phyloP scores from a whole-genome alignment of 1,140 invertebrate genomes.

The Andricus grossulariae region DNA sequence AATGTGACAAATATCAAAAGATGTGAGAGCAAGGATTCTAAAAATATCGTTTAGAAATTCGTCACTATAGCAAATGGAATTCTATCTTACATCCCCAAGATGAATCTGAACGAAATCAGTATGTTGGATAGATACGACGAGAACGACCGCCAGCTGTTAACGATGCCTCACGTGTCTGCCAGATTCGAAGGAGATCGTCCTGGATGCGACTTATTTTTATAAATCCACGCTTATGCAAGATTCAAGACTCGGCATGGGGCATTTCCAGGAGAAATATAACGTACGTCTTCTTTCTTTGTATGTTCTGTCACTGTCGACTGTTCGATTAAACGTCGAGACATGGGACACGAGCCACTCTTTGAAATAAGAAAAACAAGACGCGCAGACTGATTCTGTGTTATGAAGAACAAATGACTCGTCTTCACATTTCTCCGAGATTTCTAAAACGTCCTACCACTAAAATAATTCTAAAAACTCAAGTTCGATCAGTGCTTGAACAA shows the following conservation, averaged over 20 bases:
- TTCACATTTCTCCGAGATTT: conserved; percentile 18
- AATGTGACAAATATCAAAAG: background rate
- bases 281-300: conserved; percentile 3
- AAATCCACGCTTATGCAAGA: conserved; percentile 27
- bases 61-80: conserved; percentile 18
- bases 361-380: conserved; percentile 48
- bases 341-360: conserved; percentile 54
- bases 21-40: background rate
- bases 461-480: too few relatives aligned
- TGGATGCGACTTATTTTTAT: conserved; percentile 31
- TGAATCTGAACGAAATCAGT: conserved; percentile 24
- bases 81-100: background rate
- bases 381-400: conserved; percentile 18
- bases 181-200: conserved; percentile 30
- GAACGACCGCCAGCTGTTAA: conserved; percentile 30
- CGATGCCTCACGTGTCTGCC: conserved; percentile 30
- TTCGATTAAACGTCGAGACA: conserved; percentile 51
- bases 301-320: conserved; percentile 45
- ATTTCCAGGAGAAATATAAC: conserved; percentile 12
- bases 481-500: too few relatives aligned
- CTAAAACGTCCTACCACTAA: too few relatives aligned
- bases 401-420: conserved; percentile 9
- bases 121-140: conserved; percentile 19
- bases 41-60: conserved; percentile 7
- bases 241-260: conserved; percentile 12